Conservation (phyloP, 2,888 invertebrate species). For the Lasius platythorax region DNA sequence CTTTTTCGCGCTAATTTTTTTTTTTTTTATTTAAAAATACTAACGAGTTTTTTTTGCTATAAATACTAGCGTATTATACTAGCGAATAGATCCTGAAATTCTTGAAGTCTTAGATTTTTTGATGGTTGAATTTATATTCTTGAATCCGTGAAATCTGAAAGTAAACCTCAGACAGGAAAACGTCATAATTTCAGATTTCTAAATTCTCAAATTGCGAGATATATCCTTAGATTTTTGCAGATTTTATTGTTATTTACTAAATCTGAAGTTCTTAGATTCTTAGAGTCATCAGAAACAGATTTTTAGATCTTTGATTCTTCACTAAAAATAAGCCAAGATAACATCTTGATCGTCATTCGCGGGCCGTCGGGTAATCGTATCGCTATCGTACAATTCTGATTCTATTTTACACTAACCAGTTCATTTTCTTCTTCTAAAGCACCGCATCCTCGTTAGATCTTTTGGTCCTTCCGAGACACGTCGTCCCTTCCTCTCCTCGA, state of each 20-base stretch:
- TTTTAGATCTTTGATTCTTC: not conserved
- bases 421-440: conserved; percentile 1
- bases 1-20: not conserved
- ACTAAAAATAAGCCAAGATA: not conserved
- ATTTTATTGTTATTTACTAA: not conserved
- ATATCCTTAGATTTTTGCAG: not conserved
- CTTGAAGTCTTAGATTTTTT: not conserved
- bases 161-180: not conserved
- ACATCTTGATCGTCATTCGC: not conserved
- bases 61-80: not conserved
- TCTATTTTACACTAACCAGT: conserved; percentile 29
- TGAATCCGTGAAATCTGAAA: not conserved
- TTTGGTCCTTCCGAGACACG: not conserved
- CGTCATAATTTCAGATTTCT: not conserved
- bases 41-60: not conserved
- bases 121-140: not conserved
- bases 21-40: not conserved
- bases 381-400: not conserved
- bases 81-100: not conserved
- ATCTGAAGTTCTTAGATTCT: not conserved
- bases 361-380: not conserved
- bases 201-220: not conserved
- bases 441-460: conserved; percentile 12
- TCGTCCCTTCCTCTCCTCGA: not conserved
- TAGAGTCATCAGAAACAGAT: not conserved